phyloP scores from a whole-genome alignment of 2,797 vertebrate species.

The Aeoliscus strigatus region DNA sequence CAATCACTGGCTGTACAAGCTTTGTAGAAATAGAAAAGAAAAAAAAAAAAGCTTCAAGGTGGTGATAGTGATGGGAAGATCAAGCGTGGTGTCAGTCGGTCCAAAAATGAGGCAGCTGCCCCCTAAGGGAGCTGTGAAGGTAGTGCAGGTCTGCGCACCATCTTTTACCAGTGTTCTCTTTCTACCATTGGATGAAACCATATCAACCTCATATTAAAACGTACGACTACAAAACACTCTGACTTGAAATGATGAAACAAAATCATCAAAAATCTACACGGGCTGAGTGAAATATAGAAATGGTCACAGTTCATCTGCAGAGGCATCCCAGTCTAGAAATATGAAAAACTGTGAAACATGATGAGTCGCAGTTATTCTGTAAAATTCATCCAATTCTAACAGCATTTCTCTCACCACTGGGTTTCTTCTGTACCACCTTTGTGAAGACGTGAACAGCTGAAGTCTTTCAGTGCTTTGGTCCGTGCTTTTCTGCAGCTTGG shows the following conservation, averaged over 20 bases:
- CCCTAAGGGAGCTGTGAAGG: too few species aligned
- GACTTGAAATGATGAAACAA: background rate
- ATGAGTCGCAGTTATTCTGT: slow-evolving; percentile 8
- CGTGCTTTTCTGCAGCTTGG: slow-evolving; percentile 19
- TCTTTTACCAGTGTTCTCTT: background rate
- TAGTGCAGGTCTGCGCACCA: too few species aligned
- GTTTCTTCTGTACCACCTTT: slow-evolving; percentile 5
- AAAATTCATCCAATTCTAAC: background rate
- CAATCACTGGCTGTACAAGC: slow-evolving; percentile 23
- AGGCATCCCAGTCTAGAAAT: slow-evolving; percentile 2
- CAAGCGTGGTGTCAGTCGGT: background rate
- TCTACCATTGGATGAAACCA: too few species aligned
- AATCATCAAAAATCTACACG: background rate
- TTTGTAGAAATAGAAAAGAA: slow-evolving; percentile 13
- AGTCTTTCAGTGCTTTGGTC: slow-evolving; percentile 22
- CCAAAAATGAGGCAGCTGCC: too few species aligned
- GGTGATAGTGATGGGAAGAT: background rate
- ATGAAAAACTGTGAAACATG: slow-evolving; percentile 13
- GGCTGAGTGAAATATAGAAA: slow-evolving; percentile 1
- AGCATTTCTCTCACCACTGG: background rate
- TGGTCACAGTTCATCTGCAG: background rate
- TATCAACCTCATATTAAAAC: too few species aligned
- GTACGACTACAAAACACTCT: background rate
- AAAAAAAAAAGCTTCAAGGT: background rate
- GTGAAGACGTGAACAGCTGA: slow-evolving; percentile 19